These are phyloP conservation scores for Ia io DNA, from an alignment of 2,113 vertebrate genomes.

Conservation along the genomic window DNA sequence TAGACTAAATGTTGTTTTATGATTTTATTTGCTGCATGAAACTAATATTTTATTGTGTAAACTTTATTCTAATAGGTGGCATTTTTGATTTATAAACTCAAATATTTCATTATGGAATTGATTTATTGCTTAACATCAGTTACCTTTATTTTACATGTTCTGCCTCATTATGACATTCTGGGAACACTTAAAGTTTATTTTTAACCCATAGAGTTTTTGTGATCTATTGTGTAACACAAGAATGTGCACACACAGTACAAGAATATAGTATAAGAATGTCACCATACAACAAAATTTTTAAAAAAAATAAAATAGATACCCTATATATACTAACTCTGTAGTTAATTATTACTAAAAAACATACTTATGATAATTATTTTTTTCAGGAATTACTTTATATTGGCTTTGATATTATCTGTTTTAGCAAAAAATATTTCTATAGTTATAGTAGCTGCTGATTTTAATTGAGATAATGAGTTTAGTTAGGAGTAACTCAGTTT, in stretches of 20 bases:
- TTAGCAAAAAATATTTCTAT: slow-evolving; percentile 11
- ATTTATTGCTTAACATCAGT: background rate
- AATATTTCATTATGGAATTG: background rate
- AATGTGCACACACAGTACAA: background rate
- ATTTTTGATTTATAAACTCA: background rate
- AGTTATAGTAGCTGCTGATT: background rate
- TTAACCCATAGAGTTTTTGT: background rate
- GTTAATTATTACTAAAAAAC: background rate
- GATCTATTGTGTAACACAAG: background rate
- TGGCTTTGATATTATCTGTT: slow-evolving; percentile 38
- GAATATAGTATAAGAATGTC: background rate
- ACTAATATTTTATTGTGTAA: background rate
- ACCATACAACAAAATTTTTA: background rate
- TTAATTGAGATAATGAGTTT: background rate
- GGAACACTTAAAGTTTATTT: background rate
- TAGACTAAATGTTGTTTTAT: background rate
- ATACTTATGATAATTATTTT: background rate
- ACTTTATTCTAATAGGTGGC: background rate
- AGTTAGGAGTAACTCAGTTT: background rate
- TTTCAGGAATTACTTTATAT: slow-evolving; percentile 12
- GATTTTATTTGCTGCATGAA: background rate
- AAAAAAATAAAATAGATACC: background rate
- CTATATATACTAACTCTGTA: background rate
- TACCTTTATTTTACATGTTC: background rate
- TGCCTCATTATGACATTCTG: background rate